Conservation (phyloP, 2,797 vertebrate genomes). For the Limnodromus scolopaceus region DNA sequence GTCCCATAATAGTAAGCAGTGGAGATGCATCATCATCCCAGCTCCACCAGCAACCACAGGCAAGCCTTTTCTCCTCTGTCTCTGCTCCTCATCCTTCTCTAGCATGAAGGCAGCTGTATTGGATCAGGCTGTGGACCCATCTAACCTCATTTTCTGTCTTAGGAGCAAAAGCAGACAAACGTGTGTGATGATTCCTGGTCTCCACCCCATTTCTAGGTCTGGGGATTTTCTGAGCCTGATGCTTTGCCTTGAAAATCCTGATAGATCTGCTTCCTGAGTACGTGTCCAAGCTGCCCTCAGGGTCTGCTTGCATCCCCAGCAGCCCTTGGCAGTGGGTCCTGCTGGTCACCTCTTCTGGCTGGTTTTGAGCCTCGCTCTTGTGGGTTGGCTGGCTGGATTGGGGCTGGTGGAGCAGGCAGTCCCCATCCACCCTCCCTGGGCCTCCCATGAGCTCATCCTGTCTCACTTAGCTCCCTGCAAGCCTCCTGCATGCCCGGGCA, state of each 20-base stretch:
- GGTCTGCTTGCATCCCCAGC: background rate
- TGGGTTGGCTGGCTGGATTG: background rate
- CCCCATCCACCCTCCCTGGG: background rate
- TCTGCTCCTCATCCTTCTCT: background rate
- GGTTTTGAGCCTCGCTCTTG: background rate
- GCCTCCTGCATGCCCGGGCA: background rate
- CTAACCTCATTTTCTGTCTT: background rate
- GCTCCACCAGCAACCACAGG: background rate
- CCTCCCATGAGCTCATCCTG: background rate
- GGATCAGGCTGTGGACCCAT: background rate
- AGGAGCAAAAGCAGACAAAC: background rate
- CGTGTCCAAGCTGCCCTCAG: background rate
- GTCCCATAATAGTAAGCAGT: background rate
- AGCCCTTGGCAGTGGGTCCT: background rate
- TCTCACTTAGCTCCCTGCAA: background rate
- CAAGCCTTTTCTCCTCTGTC: background rate
- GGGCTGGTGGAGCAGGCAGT: background rate
- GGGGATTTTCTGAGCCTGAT: background rate
- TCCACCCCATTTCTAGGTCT: background rate
- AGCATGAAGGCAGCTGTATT: background rate
- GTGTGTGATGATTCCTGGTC: background rate
- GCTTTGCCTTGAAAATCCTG: background rate
- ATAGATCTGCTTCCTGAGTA: background rate
- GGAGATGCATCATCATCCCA: background rate
- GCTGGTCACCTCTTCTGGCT: accelerated